phyloP scores from a whole-genome alignment of 2,113 vertebrate species.

The Gavia stellata region DNA sequence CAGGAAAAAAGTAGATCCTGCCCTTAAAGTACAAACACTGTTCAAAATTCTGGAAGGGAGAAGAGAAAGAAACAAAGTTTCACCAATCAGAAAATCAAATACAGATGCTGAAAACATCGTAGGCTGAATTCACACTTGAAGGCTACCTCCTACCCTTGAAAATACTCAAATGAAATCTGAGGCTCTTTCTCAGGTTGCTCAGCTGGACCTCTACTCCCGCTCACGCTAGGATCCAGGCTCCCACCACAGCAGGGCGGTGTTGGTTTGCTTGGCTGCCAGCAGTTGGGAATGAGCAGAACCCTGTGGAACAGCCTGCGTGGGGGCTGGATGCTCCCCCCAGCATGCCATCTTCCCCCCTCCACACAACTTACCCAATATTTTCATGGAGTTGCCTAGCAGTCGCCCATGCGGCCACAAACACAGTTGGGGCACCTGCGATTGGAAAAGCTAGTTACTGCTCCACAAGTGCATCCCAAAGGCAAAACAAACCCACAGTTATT shows the following conservation, averaged over 20 bases:
- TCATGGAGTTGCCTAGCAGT: constrained; percentile 83
- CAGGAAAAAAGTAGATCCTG: not conserved
- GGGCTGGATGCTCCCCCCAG: not conserved
- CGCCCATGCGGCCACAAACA: constrained; percentile 82
- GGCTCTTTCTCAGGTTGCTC: not conserved
- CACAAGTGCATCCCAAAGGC: not conserved
- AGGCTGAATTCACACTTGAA: not conserved
- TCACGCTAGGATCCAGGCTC: not conserved
- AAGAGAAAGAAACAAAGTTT: not conserved
- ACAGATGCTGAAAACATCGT: not conserved
- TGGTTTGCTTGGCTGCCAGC: not conserved
- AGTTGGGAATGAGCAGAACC: not conserved
- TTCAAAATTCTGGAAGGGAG: not conserved
- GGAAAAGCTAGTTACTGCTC: constrained; percentile 16
- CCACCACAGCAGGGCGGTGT: not conserved
- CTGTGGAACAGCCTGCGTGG: rapidly evolving
- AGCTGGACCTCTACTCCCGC: not conserved
- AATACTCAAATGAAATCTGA: not conserved
- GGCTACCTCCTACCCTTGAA: not conserved
- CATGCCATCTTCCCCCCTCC: not conserved
- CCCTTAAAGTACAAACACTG: not conserved
- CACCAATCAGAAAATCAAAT: not conserved
- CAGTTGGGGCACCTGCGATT: constrained; percentile 76
- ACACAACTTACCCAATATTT: constrained; percentile 79
- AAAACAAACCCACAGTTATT: not conserved